These are phyloP conservation scores for Oligia fasciuncula DNA, from an alignment of 2,888 invertebrate species.

Conservation along the genomic window DNA sequence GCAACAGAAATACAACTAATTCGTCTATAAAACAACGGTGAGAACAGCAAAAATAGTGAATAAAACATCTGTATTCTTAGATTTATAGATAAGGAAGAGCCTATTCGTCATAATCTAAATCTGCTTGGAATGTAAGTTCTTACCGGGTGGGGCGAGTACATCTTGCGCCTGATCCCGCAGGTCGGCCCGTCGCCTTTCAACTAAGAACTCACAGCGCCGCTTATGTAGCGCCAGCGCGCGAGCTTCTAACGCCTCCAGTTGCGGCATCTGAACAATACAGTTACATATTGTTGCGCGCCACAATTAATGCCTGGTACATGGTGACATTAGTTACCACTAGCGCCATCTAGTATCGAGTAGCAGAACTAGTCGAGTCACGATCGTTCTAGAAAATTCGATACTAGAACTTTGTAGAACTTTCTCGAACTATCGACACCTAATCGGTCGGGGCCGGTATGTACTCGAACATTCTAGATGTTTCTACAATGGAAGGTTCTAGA, in stretches of 20 bases:
- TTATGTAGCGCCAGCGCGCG: constrained; percentile 93
- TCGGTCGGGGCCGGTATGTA: too few relatives aligned
- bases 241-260: constrained; percentile 94
- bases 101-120: neutral
- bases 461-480: too few relatives aligned
- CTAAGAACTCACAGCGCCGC: constrained; percentile 93
- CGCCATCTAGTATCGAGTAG: too few relatives aligned
- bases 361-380: too few relatives aligned
- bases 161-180: constrained; percentile 98
- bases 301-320: too few relatives aligned
- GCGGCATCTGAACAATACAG: constrained; percentile 88
- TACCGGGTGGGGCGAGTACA: constrained; percentile 90
- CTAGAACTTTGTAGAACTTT: too few relatives aligned
- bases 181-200: constrained; percentile 96
- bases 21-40: neutral
- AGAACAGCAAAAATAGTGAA: neutral
- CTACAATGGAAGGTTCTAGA: too few relatives aligned
- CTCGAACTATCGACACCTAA: too few relatives aligned
- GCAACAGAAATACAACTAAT: neutral
- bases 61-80: neutral
- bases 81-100: neutral
- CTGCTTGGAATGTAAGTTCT: neutral
- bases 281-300: too few relatives aligned
- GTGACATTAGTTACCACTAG: too few relatives aligned
- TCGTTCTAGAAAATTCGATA: too few relatives aligned